Evolutionary conservation across 30 jellyfish, hydroid and myxozoan genomes (phyloP), one percentile per base, ranked within the genome.

Genomic region (Hydra vulgaris): DNA sequence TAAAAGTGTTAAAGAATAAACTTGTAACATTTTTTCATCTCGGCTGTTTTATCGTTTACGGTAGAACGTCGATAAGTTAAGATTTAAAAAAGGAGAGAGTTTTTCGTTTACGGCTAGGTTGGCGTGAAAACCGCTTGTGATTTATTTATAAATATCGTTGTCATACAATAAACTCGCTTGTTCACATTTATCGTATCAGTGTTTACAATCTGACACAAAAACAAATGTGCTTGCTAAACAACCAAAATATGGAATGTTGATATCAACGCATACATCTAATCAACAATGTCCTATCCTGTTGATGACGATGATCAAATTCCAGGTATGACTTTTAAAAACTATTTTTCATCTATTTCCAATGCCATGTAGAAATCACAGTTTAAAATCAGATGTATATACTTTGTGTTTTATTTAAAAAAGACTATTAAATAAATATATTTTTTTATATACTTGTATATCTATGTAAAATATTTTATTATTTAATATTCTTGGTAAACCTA

Each of bases 291-390:
- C 24, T 54, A 74, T 56, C 85, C 85, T 20, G 85, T 27, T 23
- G 85, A 78, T 66, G 77, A 78, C 69, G 85, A 78, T 23, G 79
- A 78, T 66, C 66, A 53, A 78, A 78, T 78, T 53, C 85, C 85
- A 53, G 85, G 85, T 78, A 15, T 18, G 4, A 22, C 26, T 61
- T n/a, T 25, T 8, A 16, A 56, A 56, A 16, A 15, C 76, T 19
- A 1, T 69, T 19, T 15, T 69, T 69, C 27, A 3, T 69, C 27
- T 69, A 3, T 69, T 69, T 69, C 15, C 8, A 3, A 1, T 19
- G 27, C 71, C 17, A 16, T 17, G 18, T n/a, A n/a, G n/a, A n/a
- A n/a, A n/a, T n/a, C n/a, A n/a, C n/a, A n/a, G n/a, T n/a, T 69
- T 19, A 40, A 40, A 40, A 40, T 40, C 61, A n/a, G n/a, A n/a